Base-by-base conservation (phyloP, 2,888 invertebrate species). In the Lithophane semibrunnea region DNA sequence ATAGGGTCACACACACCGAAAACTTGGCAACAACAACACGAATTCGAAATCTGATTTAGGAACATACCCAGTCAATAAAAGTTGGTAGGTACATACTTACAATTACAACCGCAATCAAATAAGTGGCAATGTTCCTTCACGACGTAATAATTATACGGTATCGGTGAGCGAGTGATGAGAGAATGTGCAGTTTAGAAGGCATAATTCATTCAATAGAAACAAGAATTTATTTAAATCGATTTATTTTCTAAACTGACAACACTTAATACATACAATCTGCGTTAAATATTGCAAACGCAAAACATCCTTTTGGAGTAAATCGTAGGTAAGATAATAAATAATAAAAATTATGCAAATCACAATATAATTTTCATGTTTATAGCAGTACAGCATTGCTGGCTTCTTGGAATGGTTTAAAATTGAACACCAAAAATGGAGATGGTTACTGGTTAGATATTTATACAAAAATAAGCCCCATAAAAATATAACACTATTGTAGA, bases 331-430 rank as follows among this genome's bases (percentile, higher is more conserved):
- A 68, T 79, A 75, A 80, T 82, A 85, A 80, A 77, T 77, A 75
- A 76, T 72, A 79, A 75, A 80, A 73, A 88, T 87, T 88, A 86
- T 84, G 88, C 85, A 86, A 90, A 87, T 89, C 80, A 90, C 85
- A 83, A 83, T 84, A 82, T 82, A 75, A 85, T 86, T 83, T 68
- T 85, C 72, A 85, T 77, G 68, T 81, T 58, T 64, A 82, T 74
- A 9, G 77, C 84, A 74, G 77, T 80, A 85, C 73, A 86, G 77
- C 73, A 74, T 82, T 80, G 85, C 83, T 86, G 83, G 84, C 82
- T 87, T 88, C 81, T 88, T 94, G 94, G 94, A 94, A 94, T 94
- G 94, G 90, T 92, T 93, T 90, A 86, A 90, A 91, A 92, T 88
- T 90, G 84, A 90, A 91, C 89, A 90, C 87, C 88, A 86, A 90